These are phyloP conservation scores for Epinephelus malabaricus DNA, from an alignment of 2,797 vertebrate species.

Conservation along the genomic window DNA sequence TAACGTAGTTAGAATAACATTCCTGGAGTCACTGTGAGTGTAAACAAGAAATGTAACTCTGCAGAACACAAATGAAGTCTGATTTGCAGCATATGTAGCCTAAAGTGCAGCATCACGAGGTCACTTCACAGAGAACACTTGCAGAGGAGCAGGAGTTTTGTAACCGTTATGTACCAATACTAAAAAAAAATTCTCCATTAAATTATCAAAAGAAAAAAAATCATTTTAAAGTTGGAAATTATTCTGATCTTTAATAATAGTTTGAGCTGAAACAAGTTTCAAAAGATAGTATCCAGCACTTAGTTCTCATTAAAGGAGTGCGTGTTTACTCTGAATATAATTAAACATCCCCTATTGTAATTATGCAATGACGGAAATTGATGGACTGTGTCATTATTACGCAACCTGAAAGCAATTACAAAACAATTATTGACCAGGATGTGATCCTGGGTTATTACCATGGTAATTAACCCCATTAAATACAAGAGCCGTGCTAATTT, in stretches of 20 bases:
- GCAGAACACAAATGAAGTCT: conserved; percentile 53
- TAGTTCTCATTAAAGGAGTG: conserved; percentile 18
- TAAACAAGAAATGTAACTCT: conserved; percentile 69
- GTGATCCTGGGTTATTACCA: conserved; percentile 72
- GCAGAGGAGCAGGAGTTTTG: not conserved
- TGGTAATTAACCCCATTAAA: conserved; percentile 80
- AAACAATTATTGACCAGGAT: conserved; percentile 78
- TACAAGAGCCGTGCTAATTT: conserved; percentile 60
- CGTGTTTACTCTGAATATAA: conserved; percentile 59
- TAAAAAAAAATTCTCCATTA: not conserved
- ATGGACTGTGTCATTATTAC: conserved; percentile 74
- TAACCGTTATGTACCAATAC: not conserved
- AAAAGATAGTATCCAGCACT: conserved; percentile 16
- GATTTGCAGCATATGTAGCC: conserved; percentile 61
- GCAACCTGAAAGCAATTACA: conserved; percentile 79
- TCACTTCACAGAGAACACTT: not conserved
- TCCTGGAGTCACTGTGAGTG: conserved; percentile 60
- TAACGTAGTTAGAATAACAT: conserved; percentile 70
- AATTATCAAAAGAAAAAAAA: not conserved
- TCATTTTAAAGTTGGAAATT: conserved; percentile 17
- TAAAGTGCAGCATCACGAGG: not conserved
- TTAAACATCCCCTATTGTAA: conserved; percentile 62
- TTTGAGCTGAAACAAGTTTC: not conserved
- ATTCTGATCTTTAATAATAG: not conserved
- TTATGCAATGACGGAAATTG: conserved; percentile 69